These are phyloP conservation scores for Psococerastis gibbosa DNA, from an alignment of 2,888 invertebrate genomes.

Conservation along the genomic window DNA sequence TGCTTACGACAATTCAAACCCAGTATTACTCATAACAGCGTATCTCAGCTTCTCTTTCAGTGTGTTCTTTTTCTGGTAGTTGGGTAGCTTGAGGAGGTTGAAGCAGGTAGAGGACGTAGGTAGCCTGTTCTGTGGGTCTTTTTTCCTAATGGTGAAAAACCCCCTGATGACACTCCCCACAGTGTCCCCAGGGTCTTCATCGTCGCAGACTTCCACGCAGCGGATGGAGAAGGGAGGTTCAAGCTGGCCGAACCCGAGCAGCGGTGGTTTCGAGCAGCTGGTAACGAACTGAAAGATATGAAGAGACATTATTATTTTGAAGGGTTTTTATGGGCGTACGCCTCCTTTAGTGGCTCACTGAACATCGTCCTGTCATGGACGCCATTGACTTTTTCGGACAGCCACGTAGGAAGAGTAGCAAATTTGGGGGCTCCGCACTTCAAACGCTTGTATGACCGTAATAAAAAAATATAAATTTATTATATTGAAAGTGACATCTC, in stretches of 20 bases:
- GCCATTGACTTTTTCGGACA: no score
- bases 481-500: no score
- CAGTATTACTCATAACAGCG: slow-evolving; percentile 93
- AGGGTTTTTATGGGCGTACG: no score
- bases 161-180: slow-evolving; percentile 91
- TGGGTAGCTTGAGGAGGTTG: slow-evolving; percentile 92
- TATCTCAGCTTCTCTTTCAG: slow-evolving; percentile 90
- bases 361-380: no score
- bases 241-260: slow-evolving; percentile 87
- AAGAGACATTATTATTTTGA: no score
- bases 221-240: slow-evolving; percentile 97
- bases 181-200: slow-evolving; percentile 79
- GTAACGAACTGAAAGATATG: slow-evolving; percentile 65
- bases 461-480: no score
- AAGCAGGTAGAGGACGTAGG: slow-evolving; percentile 99
- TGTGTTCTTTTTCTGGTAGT: slow-evolving; percentile 92
- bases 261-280: slow-evolving; percentile 92
- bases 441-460: no score
- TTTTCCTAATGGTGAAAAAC: slow-evolving; percentile 91
- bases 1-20: slow-evolving; percentile 95
- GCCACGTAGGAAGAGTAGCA: no score
- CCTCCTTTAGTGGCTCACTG: no score
- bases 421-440: no score
- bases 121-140: slow-evolving; percentile 80
- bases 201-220: slow-evolving; percentile 97